These are phyloP conservation scores for Carapus acus DNA, from an alignment of 2,797 vertebrate species.

Conservation along the genomic window DNA sequence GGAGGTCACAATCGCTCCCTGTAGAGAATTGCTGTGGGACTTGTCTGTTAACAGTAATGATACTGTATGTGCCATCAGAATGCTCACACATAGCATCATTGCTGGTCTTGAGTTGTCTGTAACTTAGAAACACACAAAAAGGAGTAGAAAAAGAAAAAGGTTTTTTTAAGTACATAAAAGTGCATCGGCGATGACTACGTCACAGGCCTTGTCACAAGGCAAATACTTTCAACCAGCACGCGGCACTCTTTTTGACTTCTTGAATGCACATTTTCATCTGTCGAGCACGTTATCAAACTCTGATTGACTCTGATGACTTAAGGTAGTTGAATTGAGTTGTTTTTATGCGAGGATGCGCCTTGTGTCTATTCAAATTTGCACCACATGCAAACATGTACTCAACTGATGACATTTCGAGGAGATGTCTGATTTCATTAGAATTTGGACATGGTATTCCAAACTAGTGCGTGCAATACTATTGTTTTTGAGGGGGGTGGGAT, in stretches of 20 bases:
- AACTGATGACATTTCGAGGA: conserved; percentile 28
- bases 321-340: conserved; percentile 56
- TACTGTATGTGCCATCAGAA: conserved; percentile 33
- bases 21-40: neutral
- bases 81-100: conserved; percentile 30
- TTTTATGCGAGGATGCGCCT: too few species aligned
- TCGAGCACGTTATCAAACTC: conserved; percentile 47
- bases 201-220: conserved; percentile 60
- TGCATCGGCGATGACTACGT: conserved; percentile 62
- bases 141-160: conserved; percentile 40
- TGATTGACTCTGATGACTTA: conserved; percentile 39
- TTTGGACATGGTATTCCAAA: conserved; percentile 50
- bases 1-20: too few species aligned
- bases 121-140: conserved; percentile 39
- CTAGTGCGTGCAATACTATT: conserved; percentile 38
- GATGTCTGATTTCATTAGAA: conserved; percentile 37
- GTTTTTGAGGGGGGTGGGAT: conserved; percentile 44
- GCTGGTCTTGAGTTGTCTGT: conserved; percentile 36
- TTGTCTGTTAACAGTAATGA: conserved; percentile 5
- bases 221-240: conserved; percentile 33
- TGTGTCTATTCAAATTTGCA: conserved; percentile 54
- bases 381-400: conserved; percentile 38
- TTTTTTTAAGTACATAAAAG: conserved; percentile 68
- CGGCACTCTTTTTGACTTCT: conserved; percentile 39
- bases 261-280: conserved; percentile 44